Conservation (phyloP, 2,113 vertebrate genomes). For the Crotalus horridus region DNA sequence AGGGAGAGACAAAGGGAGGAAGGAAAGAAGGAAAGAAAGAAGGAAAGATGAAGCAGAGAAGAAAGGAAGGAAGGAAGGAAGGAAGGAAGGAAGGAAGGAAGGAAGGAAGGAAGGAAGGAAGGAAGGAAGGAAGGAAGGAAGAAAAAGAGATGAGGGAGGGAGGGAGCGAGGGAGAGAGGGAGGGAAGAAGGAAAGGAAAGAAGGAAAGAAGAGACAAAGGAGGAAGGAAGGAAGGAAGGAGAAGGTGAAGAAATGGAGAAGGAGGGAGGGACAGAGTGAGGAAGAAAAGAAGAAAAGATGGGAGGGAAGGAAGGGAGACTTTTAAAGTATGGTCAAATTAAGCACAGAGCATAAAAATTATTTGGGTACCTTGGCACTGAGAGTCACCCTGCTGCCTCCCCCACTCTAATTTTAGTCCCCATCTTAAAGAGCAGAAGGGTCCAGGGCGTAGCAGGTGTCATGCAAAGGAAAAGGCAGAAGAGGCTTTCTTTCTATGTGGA, state of each 20-base stretch:
- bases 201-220: too few relatives aligned
- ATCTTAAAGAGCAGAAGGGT: background rate
- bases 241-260: too few relatives aligned
- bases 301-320: background rate
- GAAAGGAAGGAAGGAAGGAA: too few relatives aligned
- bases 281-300: background rate
- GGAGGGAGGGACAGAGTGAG: background rate
- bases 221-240: too few relatives aligned
- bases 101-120: too few relatives aligned
- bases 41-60: too few relatives aligned
- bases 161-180: accelerated
- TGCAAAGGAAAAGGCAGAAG: background rate
- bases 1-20: too few relatives aligned
- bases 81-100: too few relatives aligned
- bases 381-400: background rate
- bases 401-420: background rate
- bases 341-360: background rate
- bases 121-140: accelerated
- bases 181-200: accelerated
- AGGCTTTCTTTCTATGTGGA: background rate
- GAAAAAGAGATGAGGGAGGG: accelerated
- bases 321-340: background rate
- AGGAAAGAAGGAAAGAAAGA: too few relatives aligned
- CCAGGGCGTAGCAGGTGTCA: background rate
- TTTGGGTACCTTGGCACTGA: background rate